phyloP scores from a whole-genome alignment of 2,888 invertebrate genomes.

The Pogonocherus hispidulus region DNA sequence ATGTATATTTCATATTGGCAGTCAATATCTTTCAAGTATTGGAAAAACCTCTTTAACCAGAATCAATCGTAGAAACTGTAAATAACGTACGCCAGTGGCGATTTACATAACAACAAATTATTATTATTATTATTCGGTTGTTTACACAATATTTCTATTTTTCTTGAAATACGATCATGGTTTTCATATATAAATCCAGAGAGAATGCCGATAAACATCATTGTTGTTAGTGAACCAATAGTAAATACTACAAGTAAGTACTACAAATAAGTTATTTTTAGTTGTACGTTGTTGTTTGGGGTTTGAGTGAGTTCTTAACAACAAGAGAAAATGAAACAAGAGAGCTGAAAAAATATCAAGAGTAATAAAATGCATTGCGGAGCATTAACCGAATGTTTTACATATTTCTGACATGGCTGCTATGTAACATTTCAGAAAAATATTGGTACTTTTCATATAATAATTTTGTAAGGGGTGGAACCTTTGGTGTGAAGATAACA shows the following conservation, averaged over 20 bases:
- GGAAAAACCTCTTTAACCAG: neutral
- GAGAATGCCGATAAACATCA: neutral
- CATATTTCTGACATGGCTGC: too few species aligned
- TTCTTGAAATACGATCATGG: neutral
- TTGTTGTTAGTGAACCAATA: neutral
- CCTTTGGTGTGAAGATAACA: too few species aligned
- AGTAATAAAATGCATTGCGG: too few species aligned
- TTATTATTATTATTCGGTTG: neutral
- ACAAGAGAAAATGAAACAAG: too few species aligned
- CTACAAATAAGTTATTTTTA: neutral
- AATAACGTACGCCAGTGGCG: neutral
- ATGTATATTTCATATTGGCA: neutral
- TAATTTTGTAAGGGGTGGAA: too few species aligned
- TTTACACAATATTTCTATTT: neutral
- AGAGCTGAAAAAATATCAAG: too few species aligned
- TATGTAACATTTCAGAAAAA: too few species aligned
- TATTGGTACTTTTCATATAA: too few species aligned
- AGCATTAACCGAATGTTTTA: too few species aligned
- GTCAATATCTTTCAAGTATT: neutral
- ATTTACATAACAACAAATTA: neutral
- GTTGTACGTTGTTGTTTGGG: too few species aligned
- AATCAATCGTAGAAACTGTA: neutral
- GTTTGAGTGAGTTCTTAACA: too few species aligned
- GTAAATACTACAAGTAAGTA: neutral
- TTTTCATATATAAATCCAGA: neutral